Conservation (phyloP, 2,888 invertebrate species). For the Morpho deidamia region DNA sequence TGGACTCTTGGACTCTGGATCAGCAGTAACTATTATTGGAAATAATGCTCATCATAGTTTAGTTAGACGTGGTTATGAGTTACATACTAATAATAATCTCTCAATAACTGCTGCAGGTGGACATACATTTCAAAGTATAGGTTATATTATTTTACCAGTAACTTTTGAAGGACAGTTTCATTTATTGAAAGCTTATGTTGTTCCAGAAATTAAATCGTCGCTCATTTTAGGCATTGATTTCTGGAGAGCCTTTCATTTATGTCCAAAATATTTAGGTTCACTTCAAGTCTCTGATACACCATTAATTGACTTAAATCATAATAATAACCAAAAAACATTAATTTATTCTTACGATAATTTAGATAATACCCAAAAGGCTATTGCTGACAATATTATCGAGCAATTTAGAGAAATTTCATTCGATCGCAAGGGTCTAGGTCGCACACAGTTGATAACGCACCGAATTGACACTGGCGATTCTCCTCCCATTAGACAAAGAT, state of each 20-base stretch:
- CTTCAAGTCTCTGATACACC: neutral
- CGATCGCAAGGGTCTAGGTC: too few relatives aligned
- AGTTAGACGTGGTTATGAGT: too few relatives aligned
- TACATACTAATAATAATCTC: neutral
- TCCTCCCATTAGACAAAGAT: too few relatives aligned
- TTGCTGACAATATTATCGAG: too few relatives aligned
- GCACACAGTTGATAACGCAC: too few relatives aligned
- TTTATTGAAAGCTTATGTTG: conserved; percentile 18
- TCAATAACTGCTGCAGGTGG: conserved; percentile 20
- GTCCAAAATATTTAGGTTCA: conserved; percentile 6
- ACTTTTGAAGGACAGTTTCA: conserved; percentile 13
- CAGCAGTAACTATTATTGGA: neutral
- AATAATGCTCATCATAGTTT: too few relatives aligned
- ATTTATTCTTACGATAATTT: too few relatives aligned
- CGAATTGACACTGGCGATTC: too few relatives aligned
- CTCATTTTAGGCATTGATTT: conserved; percentile 26
- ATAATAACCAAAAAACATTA: neutral
- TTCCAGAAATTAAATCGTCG: conserved; percentile 18
- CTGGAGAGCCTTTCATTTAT: conserved; percentile 13
- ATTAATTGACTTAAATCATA: neutral
- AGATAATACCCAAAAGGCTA: neutral
- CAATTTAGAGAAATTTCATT: too few relatives aligned
- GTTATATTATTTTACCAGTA: conserved; percentile 18
- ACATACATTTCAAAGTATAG: conserved; percentile 7
- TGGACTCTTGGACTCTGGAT: too few relatives aligned